These are phyloP conservation scores for Chrysemys picta DNA, from an alignment of 2,113 vertebrate genomes.

Conservation along the genomic window DNA sequence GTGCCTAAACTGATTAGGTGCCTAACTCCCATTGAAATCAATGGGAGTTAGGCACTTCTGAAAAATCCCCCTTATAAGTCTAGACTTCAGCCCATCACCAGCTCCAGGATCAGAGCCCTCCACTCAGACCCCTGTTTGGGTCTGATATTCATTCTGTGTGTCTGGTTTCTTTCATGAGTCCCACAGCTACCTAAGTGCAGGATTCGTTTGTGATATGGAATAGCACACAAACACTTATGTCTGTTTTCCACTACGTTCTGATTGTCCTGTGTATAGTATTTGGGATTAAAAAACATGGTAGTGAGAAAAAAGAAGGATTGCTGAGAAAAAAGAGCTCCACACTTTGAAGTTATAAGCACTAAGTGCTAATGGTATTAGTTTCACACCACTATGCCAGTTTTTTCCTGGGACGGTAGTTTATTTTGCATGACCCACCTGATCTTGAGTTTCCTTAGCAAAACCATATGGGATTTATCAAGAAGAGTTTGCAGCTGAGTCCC, in stretches of 20 bases:
- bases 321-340: neutral
- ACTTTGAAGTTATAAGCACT: neutral
- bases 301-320: neutral
- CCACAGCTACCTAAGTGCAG: neutral
- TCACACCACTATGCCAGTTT: neutral
- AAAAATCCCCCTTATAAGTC: neutral
- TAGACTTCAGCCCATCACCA: neutral
- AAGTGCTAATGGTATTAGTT: neutral
- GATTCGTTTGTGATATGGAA: neutral
- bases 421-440: neutral
- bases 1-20: neutral
- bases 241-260: neutral
- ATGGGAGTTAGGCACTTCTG: neutral
- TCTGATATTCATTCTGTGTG: neutral
- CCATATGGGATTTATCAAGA: neutral
- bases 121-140: neutral
- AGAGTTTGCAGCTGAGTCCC: neutral
- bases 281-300: too few relatives aligned
- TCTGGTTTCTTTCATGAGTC: neutral
- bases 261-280: neutral
- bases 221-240: neutral
- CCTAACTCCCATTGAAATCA: neutral
- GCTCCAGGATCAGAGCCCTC: neutral
- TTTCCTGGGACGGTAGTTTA: neutral
- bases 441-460: neutral